These are phyloP conservation scores for Odocoileus hemionus DNA, from an alignment of 2,113 vertebrate species.

Conservation along the genomic window DNA sequence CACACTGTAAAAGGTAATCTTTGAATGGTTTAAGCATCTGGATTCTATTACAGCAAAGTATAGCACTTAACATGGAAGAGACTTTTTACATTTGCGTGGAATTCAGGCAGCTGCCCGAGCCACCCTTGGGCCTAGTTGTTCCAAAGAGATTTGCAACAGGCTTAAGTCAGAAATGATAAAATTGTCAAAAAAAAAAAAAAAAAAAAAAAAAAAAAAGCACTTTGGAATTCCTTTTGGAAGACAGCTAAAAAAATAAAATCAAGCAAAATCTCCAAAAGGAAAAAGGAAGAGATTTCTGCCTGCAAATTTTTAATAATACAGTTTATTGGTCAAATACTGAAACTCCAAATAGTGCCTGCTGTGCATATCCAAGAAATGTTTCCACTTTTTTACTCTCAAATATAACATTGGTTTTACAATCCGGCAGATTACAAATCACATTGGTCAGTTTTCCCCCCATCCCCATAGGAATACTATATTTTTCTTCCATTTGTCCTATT, in stretches of 20 bases:
- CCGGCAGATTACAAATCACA: slow-evolving; percentile 76
- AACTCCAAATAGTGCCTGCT: slow-evolving; percentile 68
- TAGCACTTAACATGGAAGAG: slow-evolving; percentile 78
- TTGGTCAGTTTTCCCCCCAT: neutral
- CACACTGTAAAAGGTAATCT: slow-evolving; percentile 77
- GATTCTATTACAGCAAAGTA: slow-evolving; percentile 78
- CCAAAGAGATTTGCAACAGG: slow-evolving; percentile 78
- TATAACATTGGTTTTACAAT: slow-evolving; percentile 74
- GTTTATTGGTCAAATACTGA: slow-evolving; percentile 77
- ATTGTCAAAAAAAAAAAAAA: slow-evolving; percentile 56
- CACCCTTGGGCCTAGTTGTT: slow-evolving; percentile 77
- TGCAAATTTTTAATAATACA: slow-evolving; percentile 74
- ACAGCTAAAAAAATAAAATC: slow-evolving; percentile 71
- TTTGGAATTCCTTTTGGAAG: slow-evolving; percentile 76
- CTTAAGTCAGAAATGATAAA: slow-evolving; percentile 81
- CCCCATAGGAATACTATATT: slow-evolving; percentile 67
- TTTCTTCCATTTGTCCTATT: slow-evolving; percentile 80
- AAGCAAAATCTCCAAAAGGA: slow-evolving; percentile 67
- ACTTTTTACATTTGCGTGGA: slow-evolving; percentile 78
- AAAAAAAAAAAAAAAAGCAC: slow-evolving; percentile 36
- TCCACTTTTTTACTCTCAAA: slow-evolving; percentile 59
- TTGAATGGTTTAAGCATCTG: slow-evolving; percentile 80
- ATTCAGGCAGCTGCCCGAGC: slow-evolving; percentile 79
- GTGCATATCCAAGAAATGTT: slow-evolving; percentile 66
- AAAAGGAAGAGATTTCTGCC: slow-evolving; percentile 71